Evolutionary conservation across 2,888 invertebrate genomes (phyloP), one percentile per base, ranked within the genome.

Genomic region (Germaria angustata): DNA sequence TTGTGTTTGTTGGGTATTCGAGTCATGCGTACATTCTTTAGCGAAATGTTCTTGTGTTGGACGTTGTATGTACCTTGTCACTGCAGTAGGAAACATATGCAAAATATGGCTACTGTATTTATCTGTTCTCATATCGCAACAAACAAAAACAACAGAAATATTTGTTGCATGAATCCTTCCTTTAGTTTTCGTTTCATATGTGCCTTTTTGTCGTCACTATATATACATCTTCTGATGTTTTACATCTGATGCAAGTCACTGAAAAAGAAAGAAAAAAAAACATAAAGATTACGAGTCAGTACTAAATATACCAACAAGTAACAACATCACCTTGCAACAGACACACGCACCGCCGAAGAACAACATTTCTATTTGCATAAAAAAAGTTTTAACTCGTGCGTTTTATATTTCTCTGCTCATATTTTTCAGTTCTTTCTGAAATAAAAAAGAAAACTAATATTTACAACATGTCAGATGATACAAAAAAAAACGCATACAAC

Each of bases 111-210:
- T 79, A 79, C 82, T 71, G 79, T 51, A 53, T 61, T 76, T 66
- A 46, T 11, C 9, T n/a, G 59, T 49, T 17, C n/a, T 39, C 17
- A 0, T 36, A 28, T 44, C 41, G 24, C 68, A 59, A 32, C 55
- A 72, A 53, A 65, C 22, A 53, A 46, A 28, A 53, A 32, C 44
- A 41, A 22, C 65, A 71, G 13, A 46, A 51, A 82, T 79, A 75
- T 82, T 79, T 82, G 75, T 82, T 75, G 73, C 79, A 82, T 82
- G 82, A 79, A 71, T 79, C 73, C 79, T 71, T 71, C 51, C 72
- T 59, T 59, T 68, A 51, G 28, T 61, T 22, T 61, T 36, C 34
- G 1, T 63, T 66, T 15, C 13, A 13, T 36, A 9, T 36, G 11
- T 15, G 13, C 36, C n/a, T 61, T 46, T 57, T 73, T 66, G 22